Evolutionary conservation across 2,113 vertebrate species (phyloP).

Genomic region (Oncorhynchus masou): DNA sequence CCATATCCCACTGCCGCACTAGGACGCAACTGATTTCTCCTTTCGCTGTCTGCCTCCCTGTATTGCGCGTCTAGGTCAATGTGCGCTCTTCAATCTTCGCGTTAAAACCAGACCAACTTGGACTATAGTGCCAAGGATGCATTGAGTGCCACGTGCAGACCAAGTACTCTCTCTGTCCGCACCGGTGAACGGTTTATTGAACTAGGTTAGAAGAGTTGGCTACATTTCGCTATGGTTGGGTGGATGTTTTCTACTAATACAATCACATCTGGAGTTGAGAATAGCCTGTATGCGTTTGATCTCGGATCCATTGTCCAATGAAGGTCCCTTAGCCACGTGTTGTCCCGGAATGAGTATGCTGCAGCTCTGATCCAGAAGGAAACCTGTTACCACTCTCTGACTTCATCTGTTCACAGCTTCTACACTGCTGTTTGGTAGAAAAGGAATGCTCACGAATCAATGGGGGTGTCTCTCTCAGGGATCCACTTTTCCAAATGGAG

Average conservation of each 20-base stretch:
- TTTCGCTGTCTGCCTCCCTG: constrained; percentile 40
- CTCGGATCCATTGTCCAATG: constrained; percentile 52
- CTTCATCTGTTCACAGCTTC: neutral
- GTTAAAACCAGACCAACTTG: neutral
- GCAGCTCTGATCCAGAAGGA: neutral
- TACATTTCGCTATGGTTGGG: constrained; percentile 51
- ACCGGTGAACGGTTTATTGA: constrained; percentile 59
- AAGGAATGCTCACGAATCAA: neutral
- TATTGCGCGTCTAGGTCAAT: constrained; percentile 34
- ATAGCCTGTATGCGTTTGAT: constrained; percentile 28
- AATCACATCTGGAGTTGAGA: constrained; percentile 65
- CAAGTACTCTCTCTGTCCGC: constrained; percentile 59
- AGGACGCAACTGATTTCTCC: constrained; percentile 10
- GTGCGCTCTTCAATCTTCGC: neutral
- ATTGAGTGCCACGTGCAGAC: neutral
- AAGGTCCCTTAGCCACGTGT: constrained; percentile 51
- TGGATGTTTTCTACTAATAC: constrained; percentile 50
- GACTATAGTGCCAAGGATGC: constrained; percentile 40
- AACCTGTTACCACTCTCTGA: no score
- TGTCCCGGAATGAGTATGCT: neutral
- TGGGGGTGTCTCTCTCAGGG: neutral
- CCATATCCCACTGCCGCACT: constrained; percentile 49
- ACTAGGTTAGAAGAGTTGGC: constrained; percentile 56
- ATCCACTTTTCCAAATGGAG: neutral
- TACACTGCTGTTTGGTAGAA: neutral